phyloP scores from a whole-genome alignment of 1,140 invertebrate genomes.

The Ooceraea biroi region DNA sequence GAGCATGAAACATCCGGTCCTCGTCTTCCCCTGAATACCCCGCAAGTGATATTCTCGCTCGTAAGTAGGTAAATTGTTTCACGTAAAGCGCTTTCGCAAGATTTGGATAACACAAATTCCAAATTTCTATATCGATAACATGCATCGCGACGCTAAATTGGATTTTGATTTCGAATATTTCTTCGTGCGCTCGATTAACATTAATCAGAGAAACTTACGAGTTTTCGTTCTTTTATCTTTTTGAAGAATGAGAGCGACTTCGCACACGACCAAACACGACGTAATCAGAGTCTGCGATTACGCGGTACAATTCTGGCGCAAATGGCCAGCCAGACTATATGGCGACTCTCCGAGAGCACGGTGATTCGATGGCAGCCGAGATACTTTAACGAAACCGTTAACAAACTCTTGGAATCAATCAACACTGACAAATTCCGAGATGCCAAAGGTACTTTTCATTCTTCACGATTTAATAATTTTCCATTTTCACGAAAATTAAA shows the following conservation, averaged over 20 bases:
- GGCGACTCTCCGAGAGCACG: conserved; percentile 82
- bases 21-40: conserved; percentile 77
- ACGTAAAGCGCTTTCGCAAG: neutral
- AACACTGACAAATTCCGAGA: conserved; percentile 62
- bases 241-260: no score
- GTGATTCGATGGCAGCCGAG: conserved; percentile 81
- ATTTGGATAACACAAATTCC: neutral
- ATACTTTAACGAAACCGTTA: conserved; percentile 75
- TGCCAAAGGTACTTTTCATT: conserved; percentile 74
- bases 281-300: conserved; percentile 54
- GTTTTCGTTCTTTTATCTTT: neutral
- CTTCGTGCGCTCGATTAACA: no score
- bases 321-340: conserved; percentile 79
- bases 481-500: no score
- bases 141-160: neutral
- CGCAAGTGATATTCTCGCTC: conserved; percentile 81
- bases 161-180: neutral
- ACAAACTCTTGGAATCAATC: conserved; percentile 67
- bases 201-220: neutral
- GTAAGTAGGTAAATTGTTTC: conserved; percentile 63
- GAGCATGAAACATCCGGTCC: conserved; percentile 60
- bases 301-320: conserved; percentile 76
- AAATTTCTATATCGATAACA: neutral
- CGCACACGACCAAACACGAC: conserved; percentile 22
- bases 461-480: neutral